Base-by-base conservation (phyloP, 2,797 vertebrate species). In the Artibeus jamaicensis region DNA sequence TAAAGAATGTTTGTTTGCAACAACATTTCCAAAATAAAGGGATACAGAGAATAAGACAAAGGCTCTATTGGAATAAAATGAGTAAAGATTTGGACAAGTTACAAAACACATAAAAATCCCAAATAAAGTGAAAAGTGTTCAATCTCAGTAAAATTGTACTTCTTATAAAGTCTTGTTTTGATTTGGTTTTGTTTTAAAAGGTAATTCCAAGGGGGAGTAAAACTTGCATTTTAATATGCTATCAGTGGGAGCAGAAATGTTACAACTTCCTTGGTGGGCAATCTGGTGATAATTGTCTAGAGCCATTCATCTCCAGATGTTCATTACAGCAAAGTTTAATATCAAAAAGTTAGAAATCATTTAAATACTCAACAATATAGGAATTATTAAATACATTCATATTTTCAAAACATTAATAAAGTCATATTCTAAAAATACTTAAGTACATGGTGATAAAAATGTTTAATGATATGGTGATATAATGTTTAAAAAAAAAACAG, bases 351-450 rank as follows among this genome's bases (percentile, higher is more conserved):
- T 83, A 92, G 50, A 87, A 97, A 76, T 29, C 91, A 88, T 48
- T 92, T 94, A 93, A 86, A 59, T 89, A 76, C 44, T 85, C 46
- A 86, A 5, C 79, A 76, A 14, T 70, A 59, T 10, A 50, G 19
- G 55, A 67, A 90, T 48, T 83, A 86, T 37, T 92, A 53, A 65
- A 71, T 22, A 78, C 15, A 73, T 93, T 55, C 46, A 32, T 86
- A 85, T 93, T 92, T 96, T 93, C 14, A 93, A 93, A 93, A 62
- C 86, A 86, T 50, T 90, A 85, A 95, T 87, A 95, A 97, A 96
- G 71, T 73, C 44, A 70, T 89, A 65, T 70, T 74, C 32, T 81
- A 87, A 86, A 94, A 87, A 62, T 74, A 67, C 62, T 68, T 94
- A 77, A 76, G 59, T 94, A 77, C 1, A 3, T 76, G 39, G 24